Conservation (phyloP, 2,888 invertebrate species). For the Limnephilus auricula region DNA sequence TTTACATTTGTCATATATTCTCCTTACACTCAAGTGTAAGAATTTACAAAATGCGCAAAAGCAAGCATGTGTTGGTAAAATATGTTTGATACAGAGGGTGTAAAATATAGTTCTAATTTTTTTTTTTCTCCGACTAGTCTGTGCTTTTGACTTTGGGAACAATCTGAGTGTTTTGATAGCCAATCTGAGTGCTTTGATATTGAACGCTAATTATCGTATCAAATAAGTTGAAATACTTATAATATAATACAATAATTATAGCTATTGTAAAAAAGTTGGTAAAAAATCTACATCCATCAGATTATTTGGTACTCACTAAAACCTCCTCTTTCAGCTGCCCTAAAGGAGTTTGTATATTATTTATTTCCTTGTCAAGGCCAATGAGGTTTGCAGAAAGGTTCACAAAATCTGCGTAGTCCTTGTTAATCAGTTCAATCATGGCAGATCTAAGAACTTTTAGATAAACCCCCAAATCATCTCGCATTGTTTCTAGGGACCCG, state of each 20-base stretch:
- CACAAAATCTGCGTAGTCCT: conserved; percentile 98
- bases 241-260: not conserved
- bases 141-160: not conserved
- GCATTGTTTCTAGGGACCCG: conserved; percentile 88
- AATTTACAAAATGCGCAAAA: too few relatives aligned
- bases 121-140: too few relatives aligned
- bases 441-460: conserved; percentile 93
- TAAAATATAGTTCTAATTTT: too few relatives aligned
- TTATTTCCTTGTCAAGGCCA: conserved; percentile 92
- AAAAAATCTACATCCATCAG: not conserved
- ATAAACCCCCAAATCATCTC: conserved; percentile 94
- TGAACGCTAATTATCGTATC: not conserved
- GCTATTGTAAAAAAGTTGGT: not conserved
- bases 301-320: conserved; percentile 76
- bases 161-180: too few relatives aligned
- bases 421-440: conserved; percentile 98
- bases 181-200: too few relatives aligned
- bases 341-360: conserved; percentile 87
- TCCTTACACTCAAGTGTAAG: too few relatives aligned
- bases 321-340: conserved; percentile 91
- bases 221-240: too few relatives aligned
- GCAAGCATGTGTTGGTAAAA: too few relatives aligned
- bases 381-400: conserved; percentile 97
- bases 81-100: too few relatives aligned
- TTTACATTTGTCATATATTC: too few relatives aligned